Percentiles rank a stretch among this genome's conserved stretches.
Evolutionary conservation across 2,888 invertebrate species (phyloP).

Genomic region (Diachrysia chrysitis): DNA sequence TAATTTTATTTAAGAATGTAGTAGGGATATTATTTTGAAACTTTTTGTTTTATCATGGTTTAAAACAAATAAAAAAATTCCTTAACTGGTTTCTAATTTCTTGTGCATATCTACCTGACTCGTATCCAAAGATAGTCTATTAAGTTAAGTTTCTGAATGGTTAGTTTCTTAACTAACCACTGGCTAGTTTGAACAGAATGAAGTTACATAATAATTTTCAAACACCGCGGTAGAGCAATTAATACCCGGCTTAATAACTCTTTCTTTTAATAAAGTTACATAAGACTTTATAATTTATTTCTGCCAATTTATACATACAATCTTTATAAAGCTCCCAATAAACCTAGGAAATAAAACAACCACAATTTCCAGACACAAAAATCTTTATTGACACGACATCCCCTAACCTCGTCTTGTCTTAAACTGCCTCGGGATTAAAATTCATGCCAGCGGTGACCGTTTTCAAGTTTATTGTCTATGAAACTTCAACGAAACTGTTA

Average conservation of each 20-base stretch:
- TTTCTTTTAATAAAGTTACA: not conserved
- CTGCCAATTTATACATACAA: not conserved
- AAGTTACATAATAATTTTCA: slow-evolving; percentile 1
- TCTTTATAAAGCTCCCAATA: too few species aligned
- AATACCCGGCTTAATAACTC: not conserved
- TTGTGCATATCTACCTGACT: not conserved
- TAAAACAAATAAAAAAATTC: too few species aligned
- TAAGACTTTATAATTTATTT: not conserved
- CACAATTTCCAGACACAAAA: not conserved
- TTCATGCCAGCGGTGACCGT: slow-evolving; percentile 7
- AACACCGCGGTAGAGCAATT: not conserved
- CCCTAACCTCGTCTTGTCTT: not conserved
- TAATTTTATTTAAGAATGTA: too few species aligned
- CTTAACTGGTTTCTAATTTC: too few species aligned
- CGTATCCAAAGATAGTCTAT: not conserved
- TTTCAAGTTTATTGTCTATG: slow-evolving; percentile 6
- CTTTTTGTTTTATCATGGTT: too few species aligned
- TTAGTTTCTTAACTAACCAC: not conserved
- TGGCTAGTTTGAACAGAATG: not conserved
- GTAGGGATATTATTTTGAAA: too few species aligned
- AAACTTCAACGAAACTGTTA: slow-evolving; percentile 6
- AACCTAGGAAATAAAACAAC: not conserved
- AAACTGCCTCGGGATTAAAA: slow-evolving; percentile 3
- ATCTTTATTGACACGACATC: not conserved
- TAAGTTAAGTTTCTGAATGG: slow-evolving; percentile 1